phyloP scores from a whole-genome alignment of 2,888 invertebrate species.

The Alloplasta piceator region DNA sequence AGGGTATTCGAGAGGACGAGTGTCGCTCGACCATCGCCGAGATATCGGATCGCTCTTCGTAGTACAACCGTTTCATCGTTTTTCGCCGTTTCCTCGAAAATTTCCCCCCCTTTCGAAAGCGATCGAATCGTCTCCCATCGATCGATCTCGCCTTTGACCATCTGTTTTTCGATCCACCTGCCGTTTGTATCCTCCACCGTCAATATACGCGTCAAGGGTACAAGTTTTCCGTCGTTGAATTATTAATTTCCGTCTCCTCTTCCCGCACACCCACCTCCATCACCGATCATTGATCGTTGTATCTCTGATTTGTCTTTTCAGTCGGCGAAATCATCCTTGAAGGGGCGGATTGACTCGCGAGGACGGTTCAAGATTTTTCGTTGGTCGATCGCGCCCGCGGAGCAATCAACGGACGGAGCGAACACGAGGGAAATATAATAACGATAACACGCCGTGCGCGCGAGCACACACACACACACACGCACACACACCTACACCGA shows the following conservation, averaged over 20 bases:
- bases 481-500: neutral
- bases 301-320: conserved; percentile 25
- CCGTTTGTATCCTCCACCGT: too few relatives aligned
- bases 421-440: neutral
- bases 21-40: conserved; percentile 73
- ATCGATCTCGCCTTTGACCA: too few relatives aligned
- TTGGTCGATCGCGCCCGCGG: neutral
- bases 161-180: too few relatives aligned
- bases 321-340: conserved; percentile 18
- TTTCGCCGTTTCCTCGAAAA: too few relatives aligned
- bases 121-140: too few relatives aligned
- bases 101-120: too few relatives aligned
- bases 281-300: neutral
- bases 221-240: neutral
- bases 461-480: neutral
- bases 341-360: conserved; percentile 22
- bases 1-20: conserved; percentile 84
- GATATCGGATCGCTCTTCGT: conserved; percentile 23
- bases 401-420: neutral
- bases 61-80: too few relatives aligned
- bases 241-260: neutral
- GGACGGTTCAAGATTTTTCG: conserved; percentile 31
- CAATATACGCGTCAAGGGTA: neutral
- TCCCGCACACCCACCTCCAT: too few relatives aligned
- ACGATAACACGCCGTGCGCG: neutral